Evolutionary conservation across 2,888 invertebrate genomes (phyloP).

Genomic region (Mythimna albipuncta): DNA sequence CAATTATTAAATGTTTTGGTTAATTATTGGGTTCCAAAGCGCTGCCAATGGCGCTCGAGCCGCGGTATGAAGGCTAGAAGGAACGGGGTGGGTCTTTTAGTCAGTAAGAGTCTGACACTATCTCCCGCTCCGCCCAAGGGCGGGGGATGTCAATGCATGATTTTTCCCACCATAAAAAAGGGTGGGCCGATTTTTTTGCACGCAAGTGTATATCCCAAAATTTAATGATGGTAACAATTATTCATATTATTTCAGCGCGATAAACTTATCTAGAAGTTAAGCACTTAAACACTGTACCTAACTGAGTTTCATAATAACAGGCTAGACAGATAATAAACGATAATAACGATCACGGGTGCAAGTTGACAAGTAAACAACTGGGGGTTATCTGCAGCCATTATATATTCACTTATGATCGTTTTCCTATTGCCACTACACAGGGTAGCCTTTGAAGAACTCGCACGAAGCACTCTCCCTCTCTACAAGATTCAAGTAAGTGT

Average conservation of each 20-base stretch:
- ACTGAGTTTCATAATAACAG: conserved; percentile 68
- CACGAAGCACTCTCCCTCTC: conserved; percentile 63
- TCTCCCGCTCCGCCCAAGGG: no score
- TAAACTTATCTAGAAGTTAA: conserved; percentile 29
- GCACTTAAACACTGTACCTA: conserved; percentile 33
- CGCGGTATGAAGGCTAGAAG: no score
- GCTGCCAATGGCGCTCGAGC: no score
- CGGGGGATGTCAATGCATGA: no score
- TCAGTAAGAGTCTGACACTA: no score
- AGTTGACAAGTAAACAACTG: conserved; percentile 75
- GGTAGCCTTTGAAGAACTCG: conserved; percentile 66
- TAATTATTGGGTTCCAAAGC: no score
- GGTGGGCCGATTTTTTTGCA: no score
- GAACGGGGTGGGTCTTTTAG: no score
- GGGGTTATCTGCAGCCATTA: conserved; percentile 80
- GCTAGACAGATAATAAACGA: conserved; percentile 72
- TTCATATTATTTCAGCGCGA: not conserved
- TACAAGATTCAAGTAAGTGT: conserved; percentile 75
- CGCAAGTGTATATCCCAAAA: not conserved
- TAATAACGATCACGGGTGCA: conserved; percentile 69
- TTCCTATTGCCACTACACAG: conserved; percentile 71
- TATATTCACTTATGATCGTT: conserved; percentile 74
- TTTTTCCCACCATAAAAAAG: no score
- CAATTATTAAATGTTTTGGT: no score
- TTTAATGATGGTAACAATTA: not conserved